Conservation (phyloP, 30 jellyfish, hydroid and myxozoan genomes). For the Aurelia coerulea region DNA sequence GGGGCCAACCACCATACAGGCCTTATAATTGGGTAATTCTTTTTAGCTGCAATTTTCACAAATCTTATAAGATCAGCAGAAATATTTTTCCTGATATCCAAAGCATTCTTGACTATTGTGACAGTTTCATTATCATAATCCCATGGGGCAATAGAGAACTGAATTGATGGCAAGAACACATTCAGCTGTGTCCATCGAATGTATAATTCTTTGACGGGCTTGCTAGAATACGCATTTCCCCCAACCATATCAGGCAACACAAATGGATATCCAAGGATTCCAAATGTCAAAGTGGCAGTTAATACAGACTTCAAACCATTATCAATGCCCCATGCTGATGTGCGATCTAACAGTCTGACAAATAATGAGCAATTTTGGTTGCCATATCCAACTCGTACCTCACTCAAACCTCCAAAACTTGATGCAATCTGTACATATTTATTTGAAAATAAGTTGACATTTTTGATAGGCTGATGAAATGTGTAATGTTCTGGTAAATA, state of each 20-base stretch:
- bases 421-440: constrained; percentile 81
- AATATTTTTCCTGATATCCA: constrained; percentile 52
- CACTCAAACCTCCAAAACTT: constrained; percentile 74
- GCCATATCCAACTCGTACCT: constrained; percentile 86
- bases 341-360: constrained; percentile 84
- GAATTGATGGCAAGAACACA: constrained; percentile 91
- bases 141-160: constrained; percentile 96
- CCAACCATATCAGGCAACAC: constrained; percentile 98
- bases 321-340: constrained; percentile 84
- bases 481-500: constrained; percentile 74
- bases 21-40: constrained; percentile 85
- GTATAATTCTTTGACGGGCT: constrained; percentile 88
- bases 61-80: constrained; percentile 55
- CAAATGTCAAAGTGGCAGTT: constrained; percentile 87
- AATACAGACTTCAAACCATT: constrained; percentile 92
- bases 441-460: constrained; percentile 71
- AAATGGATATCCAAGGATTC: constrained; percentile 92
- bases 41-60: constrained; percentile 51
- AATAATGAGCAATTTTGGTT: constrained; percentile 73
- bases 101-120: constrained; percentile 50
- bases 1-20: constrained; percentile 99
- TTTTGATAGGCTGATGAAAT: constrained; percentile 32
- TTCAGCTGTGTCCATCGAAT: constrained; percentile 91
- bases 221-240: constrained; percentile 78
- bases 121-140: constrained; percentile 89